Base-by-base conservation (phyloP, 2,113 vertebrate species). In the Suncus etruscus region DNA sequence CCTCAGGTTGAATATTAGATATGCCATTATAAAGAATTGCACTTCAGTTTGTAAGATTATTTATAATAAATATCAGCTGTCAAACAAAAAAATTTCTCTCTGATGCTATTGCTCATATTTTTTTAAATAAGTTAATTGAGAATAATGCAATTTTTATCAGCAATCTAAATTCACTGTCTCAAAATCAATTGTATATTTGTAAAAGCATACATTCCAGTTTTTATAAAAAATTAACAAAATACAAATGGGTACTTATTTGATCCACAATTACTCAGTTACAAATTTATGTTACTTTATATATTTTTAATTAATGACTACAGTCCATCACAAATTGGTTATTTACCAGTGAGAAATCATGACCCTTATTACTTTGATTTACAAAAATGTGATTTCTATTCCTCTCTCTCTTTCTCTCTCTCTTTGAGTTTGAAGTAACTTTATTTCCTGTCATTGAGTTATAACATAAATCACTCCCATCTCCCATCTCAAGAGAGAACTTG, bases 341-440 rank as follows among this genome's bases (percentile, higher is more conserved):
- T 61, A 48, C 1, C 0, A 11, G 61, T 68, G 79, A 85, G 39
- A 39, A 93, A 89, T 68, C 47, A 79, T 86, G 20, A 80, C 24
- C n/a, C 69, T 50, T 2, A 68, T 83, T 63, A 47, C 3, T 70
- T 73, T 25, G 39, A 88, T 87, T 92, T 76, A 86, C 39, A 29
- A 83, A 74, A 84, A 78, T 82, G 6, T 74, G 16, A 89, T 29
- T 81, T 32, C 9, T 24, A 11, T 29, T 75, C 74, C 14, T 61
- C 0, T 65, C 65, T 50, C 27, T 27, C 10, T 29, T 75, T 81
- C 16, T 78, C 16, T 61, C 1, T 66, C 72, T 50, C 27, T 92
- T 72, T 86, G 1, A 83, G 50, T 81, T 89, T 94, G 58, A 89
- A 84, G n/a, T 45, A 22, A 32, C 63, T 90, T 83, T 83, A 66